Conservation (phyloP, 2,797 vertebrate species). For the Lagothrix lagotricha region DNA sequence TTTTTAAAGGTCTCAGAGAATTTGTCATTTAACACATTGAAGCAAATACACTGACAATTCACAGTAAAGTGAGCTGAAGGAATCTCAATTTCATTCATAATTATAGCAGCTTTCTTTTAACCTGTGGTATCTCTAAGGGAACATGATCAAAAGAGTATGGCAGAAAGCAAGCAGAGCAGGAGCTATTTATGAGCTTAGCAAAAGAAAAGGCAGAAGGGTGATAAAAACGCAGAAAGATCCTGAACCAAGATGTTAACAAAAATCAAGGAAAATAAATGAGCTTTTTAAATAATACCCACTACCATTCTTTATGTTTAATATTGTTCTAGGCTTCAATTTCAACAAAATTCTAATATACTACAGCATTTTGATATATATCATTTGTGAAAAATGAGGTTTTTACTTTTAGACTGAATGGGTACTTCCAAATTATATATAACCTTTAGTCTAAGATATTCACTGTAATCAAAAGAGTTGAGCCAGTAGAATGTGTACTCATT, state of each 20-base stretch:
- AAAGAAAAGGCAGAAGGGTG: background rate
- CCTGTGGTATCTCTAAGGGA: background rate
- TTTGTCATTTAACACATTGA: background rate
- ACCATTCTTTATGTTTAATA: background rate
- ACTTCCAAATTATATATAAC: background rate
- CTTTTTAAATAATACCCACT: background rate
- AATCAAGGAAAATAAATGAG: background rate
- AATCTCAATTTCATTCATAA: background rate
- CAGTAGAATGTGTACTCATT: background rate
- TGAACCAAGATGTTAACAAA: background rate
- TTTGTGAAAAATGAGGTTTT: background rate
- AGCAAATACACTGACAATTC: background rate
- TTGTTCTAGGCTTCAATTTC: background rate
- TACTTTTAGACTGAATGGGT: background rate
- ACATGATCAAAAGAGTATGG: background rate
- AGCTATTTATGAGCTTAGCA: background rate
- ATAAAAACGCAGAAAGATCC: background rate
- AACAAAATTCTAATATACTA: background rate
- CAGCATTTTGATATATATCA: background rate
- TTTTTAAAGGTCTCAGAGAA: background rate
- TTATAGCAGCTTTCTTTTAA: background rate
- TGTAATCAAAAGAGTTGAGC: background rate
- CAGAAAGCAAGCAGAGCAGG: slow-evolving; percentile 1
- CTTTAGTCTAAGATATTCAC: background rate
- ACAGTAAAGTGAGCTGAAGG: background rate